Evolutionary conservation across 2,888 invertebrate species (phyloP).

Genomic region (Eupithecia subumbrata): DNA sequence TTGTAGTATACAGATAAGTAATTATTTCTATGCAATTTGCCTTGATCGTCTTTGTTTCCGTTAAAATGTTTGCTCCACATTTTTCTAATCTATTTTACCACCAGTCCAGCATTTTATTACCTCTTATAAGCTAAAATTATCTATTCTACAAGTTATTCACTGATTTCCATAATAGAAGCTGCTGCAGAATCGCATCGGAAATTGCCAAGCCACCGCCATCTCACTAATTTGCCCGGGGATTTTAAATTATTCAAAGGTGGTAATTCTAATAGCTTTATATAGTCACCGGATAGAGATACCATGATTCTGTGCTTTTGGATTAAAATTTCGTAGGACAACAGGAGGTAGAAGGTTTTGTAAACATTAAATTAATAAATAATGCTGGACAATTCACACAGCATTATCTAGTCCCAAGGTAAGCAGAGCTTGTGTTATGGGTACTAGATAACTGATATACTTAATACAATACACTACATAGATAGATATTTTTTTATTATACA

Average conservation of each 20-base stretch:
- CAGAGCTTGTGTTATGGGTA: too few relatives aligned
- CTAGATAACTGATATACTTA: too few relatives aligned
- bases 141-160: background rate
- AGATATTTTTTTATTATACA: too few relatives aligned
- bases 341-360: background rate
- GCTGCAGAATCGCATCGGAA: constrained; percentile 21
- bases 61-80: background rate
- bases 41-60: background rate
- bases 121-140: background rate
- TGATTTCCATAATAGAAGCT: background rate
- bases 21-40: background rate
- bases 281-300: constrained; percentile 26
- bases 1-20: too few relatives aligned
- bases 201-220: constrained; percentile 18
- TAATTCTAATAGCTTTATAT: constrained; percentile 43
- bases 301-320: constrained; percentile 4
- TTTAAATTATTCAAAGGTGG: constrained; percentile 41
- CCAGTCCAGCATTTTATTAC: background rate
- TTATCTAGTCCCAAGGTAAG: too few relatives aligned
- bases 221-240: constrained; percentile 33
- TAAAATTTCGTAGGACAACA: background rate
- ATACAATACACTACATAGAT: too few relatives aligned
- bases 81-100: background rate
- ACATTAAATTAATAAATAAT: too few relatives aligned
- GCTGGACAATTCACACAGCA: too few relatives aligned